A percentile compares a stretch with the other conserved stretches of the same genome.
Evolutionary conservation across 1,140 invertebrate species (phyloP).

Genomic region (Drosophila kohkoa): DNA sequence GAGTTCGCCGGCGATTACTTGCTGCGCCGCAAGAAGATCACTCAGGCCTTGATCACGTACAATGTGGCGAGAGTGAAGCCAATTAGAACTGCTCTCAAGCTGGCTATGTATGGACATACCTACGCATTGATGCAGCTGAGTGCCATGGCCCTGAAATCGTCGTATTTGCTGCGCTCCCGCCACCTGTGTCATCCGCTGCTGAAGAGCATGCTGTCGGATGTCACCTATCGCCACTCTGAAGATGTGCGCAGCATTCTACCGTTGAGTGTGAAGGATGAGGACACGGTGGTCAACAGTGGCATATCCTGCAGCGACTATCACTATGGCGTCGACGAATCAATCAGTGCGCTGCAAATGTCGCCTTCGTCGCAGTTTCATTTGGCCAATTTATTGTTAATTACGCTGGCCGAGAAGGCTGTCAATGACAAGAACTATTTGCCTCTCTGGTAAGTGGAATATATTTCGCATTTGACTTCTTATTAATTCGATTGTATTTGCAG

Average conservation of each 20-base stretch:
- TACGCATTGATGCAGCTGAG: conserved; percentile 87
- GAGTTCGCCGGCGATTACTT: conserved; percentile 91
- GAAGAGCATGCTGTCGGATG: conserved; percentile 64
- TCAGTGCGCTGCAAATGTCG: conserved; percentile 81
- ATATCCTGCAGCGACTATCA: conserved; percentile 74
- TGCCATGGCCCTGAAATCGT: conserved; percentile 80
- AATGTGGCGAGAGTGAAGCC: conserved; percentile 90
- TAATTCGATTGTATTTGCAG: conserved; percentile 38
- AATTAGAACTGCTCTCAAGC: conserved; percentile 90
- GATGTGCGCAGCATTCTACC: conserved; percentile 74
- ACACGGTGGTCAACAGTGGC: conserved; percentile 60
- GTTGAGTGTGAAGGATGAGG: conserved; percentile 14
- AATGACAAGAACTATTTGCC: conserved; percentile 84
- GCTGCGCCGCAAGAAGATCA: conserved; percentile 88
- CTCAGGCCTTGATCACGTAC: conserved; percentile 89
- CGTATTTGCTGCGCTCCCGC: conserved; percentile 71
- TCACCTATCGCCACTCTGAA: conserved; percentile 78
- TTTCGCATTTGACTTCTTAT: neutral
- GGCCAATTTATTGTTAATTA: conserved; percentile 82
- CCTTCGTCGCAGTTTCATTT: conserved; percentile 84
- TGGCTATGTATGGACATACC: conserved; percentile 90
- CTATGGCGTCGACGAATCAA: conserved; percentile 78
- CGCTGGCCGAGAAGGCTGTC: conserved; percentile 78
- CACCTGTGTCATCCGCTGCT: conserved; percentile 70
- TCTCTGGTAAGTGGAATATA: conserved; percentile 63